Evolutionary conservation across 2,888 invertebrate species (phyloP).

Genomic region (Drosophila lacicola): DNA sequence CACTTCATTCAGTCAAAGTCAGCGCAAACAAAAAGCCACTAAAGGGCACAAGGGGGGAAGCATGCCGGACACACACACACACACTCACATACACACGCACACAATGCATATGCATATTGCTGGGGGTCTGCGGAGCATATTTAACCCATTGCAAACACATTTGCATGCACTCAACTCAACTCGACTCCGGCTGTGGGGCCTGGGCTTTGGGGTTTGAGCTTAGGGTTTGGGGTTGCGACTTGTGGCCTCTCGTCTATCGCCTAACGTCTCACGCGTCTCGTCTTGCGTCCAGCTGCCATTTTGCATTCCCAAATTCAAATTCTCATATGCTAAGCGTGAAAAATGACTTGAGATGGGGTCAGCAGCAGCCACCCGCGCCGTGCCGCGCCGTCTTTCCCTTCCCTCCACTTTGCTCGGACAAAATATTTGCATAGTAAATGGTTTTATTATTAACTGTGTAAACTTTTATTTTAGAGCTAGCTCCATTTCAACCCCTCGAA

Average conservation of each 20-base stretch:
- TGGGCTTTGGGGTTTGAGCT: neutral
- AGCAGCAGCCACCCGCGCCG: constrained; percentile 7
- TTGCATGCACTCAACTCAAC: constrained; percentile 60
- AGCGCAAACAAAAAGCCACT: constrained; percentile 65
- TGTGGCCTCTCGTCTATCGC: constrained; percentile 25
- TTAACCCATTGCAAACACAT: constrained; percentile 77
- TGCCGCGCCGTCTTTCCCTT: no score
- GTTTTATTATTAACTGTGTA: constrained; percentile 78
- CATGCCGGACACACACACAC: constrained; percentile 11
- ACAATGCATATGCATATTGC: constrained; percentile 66
- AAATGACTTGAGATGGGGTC: constrained; percentile 64
- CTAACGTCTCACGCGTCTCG: constrained; percentile 30
- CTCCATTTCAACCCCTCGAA: neutral
- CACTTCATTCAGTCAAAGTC: constrained; percentile 69
- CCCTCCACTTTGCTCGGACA: constrained; percentile 26
- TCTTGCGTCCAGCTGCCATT: constrained; percentile 43
- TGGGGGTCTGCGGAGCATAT: constrained; percentile 57
- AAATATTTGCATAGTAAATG: constrained; percentile 80
- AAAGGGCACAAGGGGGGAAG: neutral
- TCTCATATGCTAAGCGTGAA: constrained; percentile 72
- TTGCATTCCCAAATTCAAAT: constrained; percentile 57
- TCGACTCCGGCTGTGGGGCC: constrained; percentile 17
- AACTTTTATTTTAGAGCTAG: constrained; percentile 60
- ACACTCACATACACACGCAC: constrained; percentile 11
- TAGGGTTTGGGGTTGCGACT: constrained; percentile 2